Base-by-base conservation (phyloP, 2,797 vertebrate species). In the Tarsius wallacei region DNA sequence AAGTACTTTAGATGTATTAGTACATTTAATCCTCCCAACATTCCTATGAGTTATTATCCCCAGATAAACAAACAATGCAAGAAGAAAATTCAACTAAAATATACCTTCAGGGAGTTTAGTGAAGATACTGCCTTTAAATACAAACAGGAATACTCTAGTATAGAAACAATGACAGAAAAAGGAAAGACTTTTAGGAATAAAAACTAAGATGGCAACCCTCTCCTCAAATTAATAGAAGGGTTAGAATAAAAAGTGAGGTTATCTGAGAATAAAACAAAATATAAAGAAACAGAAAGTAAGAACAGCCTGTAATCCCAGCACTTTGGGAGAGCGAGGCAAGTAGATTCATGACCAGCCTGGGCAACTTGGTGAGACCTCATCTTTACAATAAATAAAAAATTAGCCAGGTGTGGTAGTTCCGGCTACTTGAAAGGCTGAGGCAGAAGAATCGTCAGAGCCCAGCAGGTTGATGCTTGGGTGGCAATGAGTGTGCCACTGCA, bases 221-320 rank as follows among this genome's bases (percentile, higher is more conserved):
- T 90, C 36, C 74, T 57, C 83, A 81, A 85, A 64, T 68, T 81
- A 74, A 91, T 19, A 82, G n/a, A 49, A 47, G 9, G 22, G 5
- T 81, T 64, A 93, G 63, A 93, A 74, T 57, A 78, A 89, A 94
- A 82, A 21, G 21, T 57, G 76, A 80, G 49, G 36, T 81, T 73
- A 66, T 42, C 16, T 24, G 55, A 93, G 22, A 78, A 11, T 10
- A 55, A n/a, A 90, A 85, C 26, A 93, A 76, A 89, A 87, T 47
- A 63, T n/a, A 74, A 74, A 28, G 51, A 90, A 57, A 82, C 26
- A 49, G 63, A 77, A 86, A 82, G 26, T n/a, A 90, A 55, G 24
- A 42, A 42, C 42, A 42, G 42, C 4, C 42, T 42, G 42, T 42
- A 42, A 42, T 42, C 42, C 42, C 42, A 42, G 42, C 42, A 42